Percentiles rank a stretch among this genome's conserved stretches.
Conservation (phyloP, 2,888 invertebrate genomes). For the Drosophila colorata region DNA sequence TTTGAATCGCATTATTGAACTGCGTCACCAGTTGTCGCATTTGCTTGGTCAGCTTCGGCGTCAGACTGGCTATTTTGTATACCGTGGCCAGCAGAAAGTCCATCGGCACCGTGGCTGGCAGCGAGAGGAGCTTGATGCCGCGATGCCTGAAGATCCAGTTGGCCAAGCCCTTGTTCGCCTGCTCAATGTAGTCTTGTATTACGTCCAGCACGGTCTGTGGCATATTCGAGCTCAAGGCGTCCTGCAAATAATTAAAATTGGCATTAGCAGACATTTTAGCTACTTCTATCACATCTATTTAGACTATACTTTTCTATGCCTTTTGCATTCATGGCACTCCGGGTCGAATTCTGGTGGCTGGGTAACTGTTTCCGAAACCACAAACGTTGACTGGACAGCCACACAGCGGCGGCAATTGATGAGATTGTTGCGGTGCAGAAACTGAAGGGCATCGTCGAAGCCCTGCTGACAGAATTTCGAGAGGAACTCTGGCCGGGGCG, state of each 20-base stretch:
- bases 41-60: conserved; percentile 83
- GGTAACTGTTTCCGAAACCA: conserved; percentile 91
- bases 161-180: conserved; percentile 95
- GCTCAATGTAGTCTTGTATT: conserved; percentile 96
- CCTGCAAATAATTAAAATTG: conserved; percentile 86
- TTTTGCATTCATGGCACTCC: conserved; percentile 94
- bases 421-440: conserved; percentile 94
- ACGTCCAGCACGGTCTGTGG: conserved; percentile 95
- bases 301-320: conserved; percentile 94
- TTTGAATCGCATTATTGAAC: conserved; percentile 85
- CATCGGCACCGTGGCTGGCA: conserved; percentile 95
- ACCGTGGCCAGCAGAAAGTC: conserved; percentile 95
- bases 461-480: conserved; percentile 99
- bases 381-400: conserved; percentile 94
- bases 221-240: conserved; percentile 94
- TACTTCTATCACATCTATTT: too few species aligned
- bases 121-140: conserved; percentile 92
- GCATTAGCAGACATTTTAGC: too few species aligned
- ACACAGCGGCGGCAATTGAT: conserved; percentile 97
- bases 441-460: conserved; percentile 95
- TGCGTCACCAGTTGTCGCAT: conserved; percentile 87
- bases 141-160: conserved; percentile 95
- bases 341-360: conserved; percentile 90
- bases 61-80: conserved; percentile 81
- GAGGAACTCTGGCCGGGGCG: conserved; percentile 96